These are phyloP conservation scores for Marisa cornuarietis DNA, from an alignment of 1,140 invertebrate species.

Conservation along the genomic window DNA sequence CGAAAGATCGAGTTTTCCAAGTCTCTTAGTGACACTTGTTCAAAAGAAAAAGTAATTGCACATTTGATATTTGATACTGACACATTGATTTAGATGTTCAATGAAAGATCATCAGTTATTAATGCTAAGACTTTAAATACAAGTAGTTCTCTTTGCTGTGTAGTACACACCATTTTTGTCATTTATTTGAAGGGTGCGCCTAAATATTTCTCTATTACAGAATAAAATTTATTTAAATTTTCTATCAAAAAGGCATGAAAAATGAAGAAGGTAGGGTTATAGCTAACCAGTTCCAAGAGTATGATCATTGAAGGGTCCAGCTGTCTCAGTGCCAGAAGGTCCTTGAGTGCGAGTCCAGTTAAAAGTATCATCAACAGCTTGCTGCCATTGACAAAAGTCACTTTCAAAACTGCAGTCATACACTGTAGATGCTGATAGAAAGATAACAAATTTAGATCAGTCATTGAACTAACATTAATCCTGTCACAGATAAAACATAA, in stretches of 20 bases:
- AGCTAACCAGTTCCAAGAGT: conserved; percentile 66
- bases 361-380: conserved; percentile 72
- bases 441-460: background rate
- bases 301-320: conserved; percentile 80
- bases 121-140: background rate
- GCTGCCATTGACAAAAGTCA: conserved; percentile 78
- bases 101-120: too few species aligned
- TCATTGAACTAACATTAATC: background rate
- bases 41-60: too few species aligned
- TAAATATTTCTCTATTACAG: background rate
- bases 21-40: too few species aligned
- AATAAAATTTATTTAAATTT: background rate
- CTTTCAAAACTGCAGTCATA: conserved; percentile 61
- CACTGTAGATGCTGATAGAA: conserved; percentile 38
- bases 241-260: too few species aligned
- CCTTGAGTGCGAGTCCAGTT: conserved; percentile 78
- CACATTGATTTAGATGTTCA: too few species aligned
- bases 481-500: background rate
- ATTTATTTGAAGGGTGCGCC: background rate
- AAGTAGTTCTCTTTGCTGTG: background rate
- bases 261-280: too few species aligned
- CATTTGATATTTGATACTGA: too few species aligned
- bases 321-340: conserved; percentile 73
- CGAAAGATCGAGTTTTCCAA: too few species aligned
- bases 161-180: background rate